Percentiles rank a stretch among this genome's conserved stretches.
Evolutionary conservation across 2,888 invertebrate genomes (phyloP).

Genomic region (Slavum lentiscoides): DNA sequence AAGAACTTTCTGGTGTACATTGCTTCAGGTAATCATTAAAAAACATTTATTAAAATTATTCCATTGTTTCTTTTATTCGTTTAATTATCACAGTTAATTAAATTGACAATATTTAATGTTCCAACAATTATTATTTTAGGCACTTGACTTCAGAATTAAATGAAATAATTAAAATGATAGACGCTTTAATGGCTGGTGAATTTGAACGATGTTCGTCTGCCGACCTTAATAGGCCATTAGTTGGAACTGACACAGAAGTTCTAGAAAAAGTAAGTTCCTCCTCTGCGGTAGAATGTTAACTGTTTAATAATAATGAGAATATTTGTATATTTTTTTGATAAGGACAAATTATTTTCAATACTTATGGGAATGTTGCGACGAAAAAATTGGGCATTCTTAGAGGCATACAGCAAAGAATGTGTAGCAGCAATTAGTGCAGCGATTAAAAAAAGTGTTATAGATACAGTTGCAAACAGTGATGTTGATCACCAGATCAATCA

Average conservation of each 20-base stretch:
- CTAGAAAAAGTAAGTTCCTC: conserved; percentile 65
- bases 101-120: neutral
- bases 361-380: conserved; percentile 83
- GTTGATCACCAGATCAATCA: conserved; percentile 56
- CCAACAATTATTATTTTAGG: conserved; percentile 62
- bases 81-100: neutral
- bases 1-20: conserved; percentile 88
- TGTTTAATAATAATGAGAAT: neutral
- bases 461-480: conserved; percentile 69
- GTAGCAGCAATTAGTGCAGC: conserved; percentile 84
- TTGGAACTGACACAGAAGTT: conserved; percentile 66
- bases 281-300: neutral
- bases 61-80: neutral
- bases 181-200: conserved; percentile 94
- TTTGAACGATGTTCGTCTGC: conserved; percentile 88
- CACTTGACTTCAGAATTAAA: conserved; percentile 93
- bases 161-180: conserved; percentile 93
- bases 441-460: conserved; percentile 77
- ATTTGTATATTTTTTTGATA: conserved; percentile 58
- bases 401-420: conserved; percentile 84
- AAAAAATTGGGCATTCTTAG: conserved; percentile 76
- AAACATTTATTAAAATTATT: neutral
- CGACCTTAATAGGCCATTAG: conserved; percentile 83
- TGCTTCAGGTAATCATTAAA: conserved; percentile 71
- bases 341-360: conserved; percentile 85